Conservation (phyloP, 1,140 invertebrate genomes). For the Drosophila novamexicana region DNA sequence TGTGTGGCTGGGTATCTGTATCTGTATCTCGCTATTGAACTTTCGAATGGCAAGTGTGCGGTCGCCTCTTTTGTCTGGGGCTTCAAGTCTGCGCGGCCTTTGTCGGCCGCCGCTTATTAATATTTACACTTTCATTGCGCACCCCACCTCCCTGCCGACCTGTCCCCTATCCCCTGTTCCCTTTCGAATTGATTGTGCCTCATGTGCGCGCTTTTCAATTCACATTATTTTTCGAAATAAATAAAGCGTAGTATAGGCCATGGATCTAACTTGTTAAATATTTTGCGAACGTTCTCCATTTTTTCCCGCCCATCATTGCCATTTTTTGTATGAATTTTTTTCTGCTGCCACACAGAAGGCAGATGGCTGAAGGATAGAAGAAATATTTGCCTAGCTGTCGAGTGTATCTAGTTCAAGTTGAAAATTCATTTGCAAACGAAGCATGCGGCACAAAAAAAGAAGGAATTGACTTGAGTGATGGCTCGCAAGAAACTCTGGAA, state of each 20-base stretch:
- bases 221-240: slow-evolving; percentile 48
- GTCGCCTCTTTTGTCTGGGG: slow-evolving; percentile 36
- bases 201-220: slow-evolving; percentile 47
- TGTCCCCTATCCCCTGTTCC: background rate
- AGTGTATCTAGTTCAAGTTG: slow-evolving; percentile 47
- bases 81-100: slow-evolving; percentile 33
- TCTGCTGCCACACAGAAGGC: background rate
- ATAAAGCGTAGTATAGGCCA: slow-evolving; percentile 37
- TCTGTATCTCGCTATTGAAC: slow-evolving; percentile 32
- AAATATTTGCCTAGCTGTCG: slow-evolving; percentile 58
- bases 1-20: slow-evolving; percentile 9
- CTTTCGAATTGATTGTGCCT: slow-evolving; percentile 23
- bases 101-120: slow-evolving; percentile 47
- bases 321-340: slow-evolving; percentile 50
- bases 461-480: slow-evolving; percentile 65
- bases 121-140: slow-evolving; percentile 48
- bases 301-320: slow-evolving; percentile 30
- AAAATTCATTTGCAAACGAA: slow-evolving; percentile 55
- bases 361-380: background rate
- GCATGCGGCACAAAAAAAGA: slow-evolving; percentile 15
- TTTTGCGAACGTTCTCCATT: slow-evolving; percentile 26
- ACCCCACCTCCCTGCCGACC: background rate
- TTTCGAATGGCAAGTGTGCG: slow-evolving; percentile 63
- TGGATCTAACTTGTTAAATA: slow-evolving; percentile 31
- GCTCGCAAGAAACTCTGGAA: slow-evolving; percentile 48